Base-by-base conservation (phyloP, 92 coral and sea anemone species). In the Metridium senile region DNA sequence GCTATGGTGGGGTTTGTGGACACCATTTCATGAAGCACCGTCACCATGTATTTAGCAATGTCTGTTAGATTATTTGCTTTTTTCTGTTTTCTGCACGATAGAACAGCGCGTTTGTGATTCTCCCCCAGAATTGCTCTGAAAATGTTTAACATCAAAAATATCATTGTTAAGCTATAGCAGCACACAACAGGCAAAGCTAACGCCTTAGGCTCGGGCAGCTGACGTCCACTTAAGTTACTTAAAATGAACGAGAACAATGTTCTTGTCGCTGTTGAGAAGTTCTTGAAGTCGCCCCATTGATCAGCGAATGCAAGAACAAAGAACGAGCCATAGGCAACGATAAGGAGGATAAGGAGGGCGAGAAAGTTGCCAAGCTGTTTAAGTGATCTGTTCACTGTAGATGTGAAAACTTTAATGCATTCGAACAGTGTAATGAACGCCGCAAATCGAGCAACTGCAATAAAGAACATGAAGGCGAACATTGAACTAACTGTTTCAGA, bases 361-460 rank as follows among this genome's bases (percentile, higher is more conserved):
- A 82, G 30, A 25, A 85, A 82, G 17, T 76, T 81, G 28, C 75
- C 64, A 10, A 87, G 65, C 27, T 82, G 84, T 29, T 67, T 33
- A 23, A 82, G 72, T 29, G 87, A 87, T 23, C 71, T 27, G 7
- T 78, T 74, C 29, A 87, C 70, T 20, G 91, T 87, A 17, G 53
- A 56, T 22, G 78, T 26, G 28, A 79, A 71, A 49, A 72, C 78
- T 39, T 73, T 68, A 35, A 82, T 71, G 29, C 83, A 87, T 7
- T 73, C 53, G 45, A 87, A 85, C 2, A 87, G 39, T 26, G 64
- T 84, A 11, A 87, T 62, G 71, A 82, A 87, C 30, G 81, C 87
- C 4, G 78, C 64, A 54, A 87, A 71, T 51, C 87, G 81, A 22
- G 81, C 91, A 33, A 87, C 76, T 28, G 91, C 91, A 39, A 87